Conservation (phyloP, 1,140 invertebrate species). For the Drosophila orosa region DNA sequence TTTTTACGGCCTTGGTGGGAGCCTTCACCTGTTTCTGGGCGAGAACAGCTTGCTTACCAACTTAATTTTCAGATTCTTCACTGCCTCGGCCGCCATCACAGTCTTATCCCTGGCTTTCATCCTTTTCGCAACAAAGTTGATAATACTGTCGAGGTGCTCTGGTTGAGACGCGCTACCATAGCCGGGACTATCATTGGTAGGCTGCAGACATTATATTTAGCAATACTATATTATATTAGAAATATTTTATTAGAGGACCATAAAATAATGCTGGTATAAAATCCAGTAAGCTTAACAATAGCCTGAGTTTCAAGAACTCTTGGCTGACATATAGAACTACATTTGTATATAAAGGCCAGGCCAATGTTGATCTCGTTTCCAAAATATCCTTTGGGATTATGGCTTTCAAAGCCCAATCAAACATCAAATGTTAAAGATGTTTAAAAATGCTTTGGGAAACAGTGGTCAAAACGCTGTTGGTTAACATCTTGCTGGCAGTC, state of each 20-base stretch:
- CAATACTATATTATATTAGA: neutral
- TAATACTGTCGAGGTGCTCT: neutral
- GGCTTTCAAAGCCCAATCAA: neutral
- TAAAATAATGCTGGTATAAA: neutral
- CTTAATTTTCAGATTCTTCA: constrained; percentile 87
- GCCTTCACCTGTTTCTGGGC: too few species aligned
- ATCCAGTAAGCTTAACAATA: neutral
- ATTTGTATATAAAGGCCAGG: neutral
- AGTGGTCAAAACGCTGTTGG: constrained; percentile 21
- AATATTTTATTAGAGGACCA: too few species aligned
- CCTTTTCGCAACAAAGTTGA: neutral
- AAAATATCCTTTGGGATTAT: neutral
- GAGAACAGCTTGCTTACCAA: too few species aligned
- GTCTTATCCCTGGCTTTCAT: constrained; percentile 85
- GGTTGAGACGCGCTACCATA: neutral
- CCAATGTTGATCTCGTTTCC: neutral
- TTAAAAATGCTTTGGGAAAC: constrained; percentile 42
- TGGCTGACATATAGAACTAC: neutral
- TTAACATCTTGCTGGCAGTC: constrained; percentile 27
- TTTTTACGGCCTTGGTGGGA: constrained; percentile 38
- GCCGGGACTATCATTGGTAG: neutral
- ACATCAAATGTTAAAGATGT: constrained; percentile 28
- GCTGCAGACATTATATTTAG: neutral
- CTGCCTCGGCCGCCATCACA: constrained; percentile 87
- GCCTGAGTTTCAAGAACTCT: neutral